Percentiles rank a stretch among this genome's conserved stretches.
phyloP scores from a whole-genome alignment of 2,797 vertebrate species.

The Tangara arthus region DNA sequence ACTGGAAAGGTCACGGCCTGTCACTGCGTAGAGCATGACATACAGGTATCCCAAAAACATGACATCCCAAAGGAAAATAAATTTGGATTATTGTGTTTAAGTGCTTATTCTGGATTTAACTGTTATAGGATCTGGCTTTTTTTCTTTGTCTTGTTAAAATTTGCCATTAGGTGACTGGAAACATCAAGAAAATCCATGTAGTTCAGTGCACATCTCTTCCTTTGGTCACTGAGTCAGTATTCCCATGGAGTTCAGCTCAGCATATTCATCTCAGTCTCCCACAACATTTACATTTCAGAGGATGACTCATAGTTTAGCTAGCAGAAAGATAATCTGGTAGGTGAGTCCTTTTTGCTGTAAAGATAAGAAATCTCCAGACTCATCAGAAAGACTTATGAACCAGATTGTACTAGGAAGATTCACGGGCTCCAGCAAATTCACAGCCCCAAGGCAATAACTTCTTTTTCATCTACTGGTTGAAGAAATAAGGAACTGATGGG shows the following conservation, averaged over 20 bases:
- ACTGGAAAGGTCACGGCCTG: background rate
- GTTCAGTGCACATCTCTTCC: background rate
- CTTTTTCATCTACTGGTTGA: background rate
- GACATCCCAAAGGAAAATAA: background rate
- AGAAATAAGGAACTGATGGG: background rate
- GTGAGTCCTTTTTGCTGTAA: background rate
- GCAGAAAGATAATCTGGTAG: background rate
- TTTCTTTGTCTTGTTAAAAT: background rate
- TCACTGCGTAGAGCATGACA: background rate
- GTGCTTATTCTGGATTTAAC: background rate
- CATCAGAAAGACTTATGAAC: background rate
- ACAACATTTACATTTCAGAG: background rate
- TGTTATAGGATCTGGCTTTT: background rate
- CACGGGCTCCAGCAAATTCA: background rate
- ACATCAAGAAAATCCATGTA: background rate
- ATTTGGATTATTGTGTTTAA: background rate
- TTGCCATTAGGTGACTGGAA: background rate
- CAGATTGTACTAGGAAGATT: background rate
- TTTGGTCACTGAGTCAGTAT: background rate
- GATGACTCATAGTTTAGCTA: background rate
- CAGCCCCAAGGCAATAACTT: background rate
- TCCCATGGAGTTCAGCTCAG: background rate
- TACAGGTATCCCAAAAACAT: too few relatives aligned
- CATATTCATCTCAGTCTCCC: background rate
- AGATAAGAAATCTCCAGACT: background rate